Percentiles rank a stretch among this genome's conserved stretches.
Conservation (phyloP, 1,140 invertebrate genomes). For the Akabosia matsudoensis region DNA sequence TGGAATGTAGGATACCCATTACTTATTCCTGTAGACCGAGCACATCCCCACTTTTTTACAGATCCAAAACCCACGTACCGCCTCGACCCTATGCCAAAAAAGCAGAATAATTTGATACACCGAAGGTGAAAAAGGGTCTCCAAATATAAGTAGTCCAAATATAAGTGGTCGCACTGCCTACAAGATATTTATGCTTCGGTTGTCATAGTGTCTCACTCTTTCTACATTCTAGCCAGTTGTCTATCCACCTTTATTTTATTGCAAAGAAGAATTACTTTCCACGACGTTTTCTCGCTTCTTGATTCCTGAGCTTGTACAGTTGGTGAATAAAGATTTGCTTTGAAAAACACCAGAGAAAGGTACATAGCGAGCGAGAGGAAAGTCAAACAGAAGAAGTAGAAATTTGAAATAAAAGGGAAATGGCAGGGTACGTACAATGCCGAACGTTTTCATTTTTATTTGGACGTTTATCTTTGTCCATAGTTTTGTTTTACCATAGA, state of each 20-base stretch:
- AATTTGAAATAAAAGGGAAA: background rate
- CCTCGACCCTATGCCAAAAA: too few species aligned
- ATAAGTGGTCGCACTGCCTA: too few species aligned
- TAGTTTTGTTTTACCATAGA: too few species aligned
- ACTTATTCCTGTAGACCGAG: too few species aligned
- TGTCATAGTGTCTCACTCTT: too few species aligned
- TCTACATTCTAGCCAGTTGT: background rate
- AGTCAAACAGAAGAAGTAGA: slow-evolving; percentile 1
- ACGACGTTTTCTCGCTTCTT: slow-evolving; percentile 11
- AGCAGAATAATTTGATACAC: too few species aligned
- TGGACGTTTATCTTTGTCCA: background rate
- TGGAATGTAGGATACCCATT: too few species aligned
- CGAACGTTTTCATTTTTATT: background rate
- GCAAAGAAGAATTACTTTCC: slow-evolving; percentile 5
- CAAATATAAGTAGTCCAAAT: too few species aligned
- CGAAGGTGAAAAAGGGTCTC: too few species aligned
- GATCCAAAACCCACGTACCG: too few species aligned
- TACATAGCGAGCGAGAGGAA: background rate
- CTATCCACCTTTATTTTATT: background rate
- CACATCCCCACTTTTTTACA: too few species aligned
- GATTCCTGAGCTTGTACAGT: background rate
- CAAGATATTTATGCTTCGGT: too few species aligned
- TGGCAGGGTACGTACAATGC: background rate
- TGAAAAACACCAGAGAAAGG: background rate
- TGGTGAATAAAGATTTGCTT: slow-evolving; percentile 8